These are phyloP conservation scores for Melitaea cinxia DNA, from an alignment of 1,140 invertebrate genomes.

Conservation along the genomic window DNA sequence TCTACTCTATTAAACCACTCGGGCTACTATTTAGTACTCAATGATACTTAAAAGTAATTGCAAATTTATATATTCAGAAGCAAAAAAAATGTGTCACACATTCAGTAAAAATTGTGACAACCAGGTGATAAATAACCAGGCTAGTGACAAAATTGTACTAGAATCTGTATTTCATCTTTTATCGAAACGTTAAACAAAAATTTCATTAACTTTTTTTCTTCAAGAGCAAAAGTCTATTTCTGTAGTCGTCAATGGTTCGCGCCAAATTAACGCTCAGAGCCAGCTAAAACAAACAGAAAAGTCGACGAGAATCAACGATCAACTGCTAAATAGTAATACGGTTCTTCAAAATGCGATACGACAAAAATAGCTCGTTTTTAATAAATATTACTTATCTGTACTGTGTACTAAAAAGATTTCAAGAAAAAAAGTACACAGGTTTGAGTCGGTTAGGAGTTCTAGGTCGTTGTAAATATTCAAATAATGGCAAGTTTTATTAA, in stretches of 20 bases:
- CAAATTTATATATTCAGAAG: background rate
- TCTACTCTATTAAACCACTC: too few species aligned
- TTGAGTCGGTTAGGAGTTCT: too few species aligned
- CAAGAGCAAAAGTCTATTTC: constrained; percentile 3
- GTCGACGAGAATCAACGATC: background rate
- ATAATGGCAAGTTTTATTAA: too few species aligned
- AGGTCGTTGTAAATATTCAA: too few species aligned
- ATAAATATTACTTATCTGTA: too few species aligned
- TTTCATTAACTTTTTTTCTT: constrained; percentile 4
- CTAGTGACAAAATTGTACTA: background rate
- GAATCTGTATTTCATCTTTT: background rate
- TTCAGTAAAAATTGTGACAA: background rate
- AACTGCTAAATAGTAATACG: background rate
- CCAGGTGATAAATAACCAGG: background rate
- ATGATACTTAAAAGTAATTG: background rate
- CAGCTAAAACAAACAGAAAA: background rate
- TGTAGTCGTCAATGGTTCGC: background rate
- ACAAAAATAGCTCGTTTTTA: too few species aligned
- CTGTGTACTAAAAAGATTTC: too few species aligned
- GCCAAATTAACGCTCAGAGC: background rate
- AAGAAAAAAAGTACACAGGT: too few species aligned
- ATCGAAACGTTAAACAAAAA: background rate
- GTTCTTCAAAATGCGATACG: background rate
- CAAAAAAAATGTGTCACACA: too few species aligned
- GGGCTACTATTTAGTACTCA: background rate